A percentile compares a stretch with the other conserved stretches of the same genome.
Conservation (phyloP, 2,888 invertebrate genomes). For the Torymus texanus region DNA sequence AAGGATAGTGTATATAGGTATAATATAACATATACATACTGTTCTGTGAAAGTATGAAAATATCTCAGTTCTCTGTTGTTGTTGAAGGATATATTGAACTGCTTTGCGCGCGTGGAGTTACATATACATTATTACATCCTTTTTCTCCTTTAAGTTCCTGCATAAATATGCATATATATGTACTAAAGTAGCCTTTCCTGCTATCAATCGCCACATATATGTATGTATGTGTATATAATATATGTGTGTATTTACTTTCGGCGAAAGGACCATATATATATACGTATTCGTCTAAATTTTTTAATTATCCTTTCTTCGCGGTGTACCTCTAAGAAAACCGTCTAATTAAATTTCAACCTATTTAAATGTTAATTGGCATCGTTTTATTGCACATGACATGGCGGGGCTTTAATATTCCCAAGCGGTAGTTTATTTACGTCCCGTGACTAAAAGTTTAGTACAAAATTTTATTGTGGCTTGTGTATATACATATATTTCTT, state of each 20-base stretch:
- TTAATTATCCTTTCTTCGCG: constrained; percentile 18
- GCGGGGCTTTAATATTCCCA: too few relatives aligned
- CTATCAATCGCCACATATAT: constrained; percentile 2
- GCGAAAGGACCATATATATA: background rate
- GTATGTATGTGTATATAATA: too few relatives aligned
- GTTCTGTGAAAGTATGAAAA: background rate
- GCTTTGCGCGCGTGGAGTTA: too few relatives aligned
- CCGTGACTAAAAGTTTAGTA: too few relatives aligned
- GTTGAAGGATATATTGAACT: too few relatives aligned
- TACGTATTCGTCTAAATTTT: background rate
- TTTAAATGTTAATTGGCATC: constrained; percentile 32
- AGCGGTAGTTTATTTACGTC: too few relatives aligned
- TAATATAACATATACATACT: too few relatives aligned
- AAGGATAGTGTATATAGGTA: too few relatives aligned
- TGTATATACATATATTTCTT: too few relatives aligned
- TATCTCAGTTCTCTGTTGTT: background rate
- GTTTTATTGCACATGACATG: constrained; percentile 3
- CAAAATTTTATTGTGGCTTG: too few relatives aligned
- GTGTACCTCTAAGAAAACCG: constrained; percentile 13
- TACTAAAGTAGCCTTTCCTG: constrained; percentile 14
- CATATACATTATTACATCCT: too few relatives aligned
- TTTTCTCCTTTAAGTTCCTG: too few relatives aligned
- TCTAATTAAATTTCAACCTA: constrained; percentile 37
- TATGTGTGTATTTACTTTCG: constrained; percentile 5
- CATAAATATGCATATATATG: background rate